Evolutionary conservation across 2,888 invertebrate species (phyloP), one percentile per base, ranked within the genome.

Genomic region (Protonemura montana): DNA sequence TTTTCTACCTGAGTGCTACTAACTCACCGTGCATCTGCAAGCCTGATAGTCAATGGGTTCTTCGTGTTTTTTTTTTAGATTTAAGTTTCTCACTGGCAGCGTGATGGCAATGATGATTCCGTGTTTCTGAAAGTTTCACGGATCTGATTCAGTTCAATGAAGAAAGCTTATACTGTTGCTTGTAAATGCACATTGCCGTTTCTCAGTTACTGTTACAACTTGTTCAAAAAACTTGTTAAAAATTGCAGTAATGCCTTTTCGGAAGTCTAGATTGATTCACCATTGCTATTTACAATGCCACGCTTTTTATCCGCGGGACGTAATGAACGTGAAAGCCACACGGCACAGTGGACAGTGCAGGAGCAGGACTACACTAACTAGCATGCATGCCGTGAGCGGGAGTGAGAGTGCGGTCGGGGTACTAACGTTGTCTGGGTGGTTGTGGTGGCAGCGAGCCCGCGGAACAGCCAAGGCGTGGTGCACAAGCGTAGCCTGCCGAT

Each of bases 401-500:
- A 21, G 27, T 16, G 78, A 5, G n/a, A n/a, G n/a, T n/a, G n/a
- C n/a, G n/a, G 59, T 59, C 21, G 2, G 59, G 59, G 59, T 59
- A 21, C 59, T 59, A 59, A 59, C 59, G 59, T 59, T 59, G 59
- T 59, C 16, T 59, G 59, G 59, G 59, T 59, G 59, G 59, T 59
- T 59, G 59, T 21, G 59, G 59, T 21, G 59, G 59, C 59, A 59
- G 59, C 59, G 59, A 59, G 59, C 87, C 88, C 88, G 77, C 93
- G 95, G 93, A 97, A 97, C 95, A 94, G 93, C 93, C 95, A 96
- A 93, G 97, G 97, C 92, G 97, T 97, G 93, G 94, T 95, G 91
- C 96, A 96, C 94, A 94, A 94, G 93, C 95, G 95, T 90, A 94
- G 96, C 92, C 95, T 97, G 93, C 95, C 97, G 92, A 95, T 96